Percentiles rank a stretch among this genome's conserved stretches.
Conservation (phyloP, 2,888 invertebrate genomes). For the Phaonia tiefii region DNA sequence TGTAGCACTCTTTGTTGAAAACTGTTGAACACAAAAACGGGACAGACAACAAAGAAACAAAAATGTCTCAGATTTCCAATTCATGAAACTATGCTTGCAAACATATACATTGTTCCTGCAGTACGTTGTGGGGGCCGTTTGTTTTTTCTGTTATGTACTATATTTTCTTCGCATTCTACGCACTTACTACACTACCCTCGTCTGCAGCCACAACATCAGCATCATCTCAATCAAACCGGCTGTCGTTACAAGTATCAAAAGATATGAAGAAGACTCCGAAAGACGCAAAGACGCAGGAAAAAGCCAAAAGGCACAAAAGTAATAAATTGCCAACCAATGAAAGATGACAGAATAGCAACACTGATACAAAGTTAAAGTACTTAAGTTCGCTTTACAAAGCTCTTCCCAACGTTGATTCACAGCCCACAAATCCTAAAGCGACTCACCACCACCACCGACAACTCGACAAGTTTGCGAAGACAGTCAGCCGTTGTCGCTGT, state of each 20-base stretch:
- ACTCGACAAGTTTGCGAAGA: background rate
- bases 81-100: too few species aligned
- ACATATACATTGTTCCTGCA: too few species aligned
- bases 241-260: background rate
- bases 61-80: too few species aligned
- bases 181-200: constrained; percentile 12
- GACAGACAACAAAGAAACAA: too few species aligned
- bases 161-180: too few species aligned
- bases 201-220: constrained; percentile 26
- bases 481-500: background rate
- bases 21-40: too few species aligned
- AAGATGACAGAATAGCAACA: constrained; percentile 16
- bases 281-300: background rate
- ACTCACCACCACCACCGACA: background rate
- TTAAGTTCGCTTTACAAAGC: constrained; percentile 16
- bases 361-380: constrained; percentile 3
- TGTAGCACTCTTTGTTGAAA: too few species aligned
- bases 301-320: constrained; percentile 2
- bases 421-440: constrained; percentile 28
- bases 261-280: background rate
- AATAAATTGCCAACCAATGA: constrained; percentile 57
- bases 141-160: too few species aligned
- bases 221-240: background rate
- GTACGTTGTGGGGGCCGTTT: too few species aligned
- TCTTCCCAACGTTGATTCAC: constrained; percentile 9